Percentiles rank a stretch among this genome's conserved stretches.
Conservation (phyloP, 2,888 invertebrate genomes). For the Morinoia aosen region DNA sequence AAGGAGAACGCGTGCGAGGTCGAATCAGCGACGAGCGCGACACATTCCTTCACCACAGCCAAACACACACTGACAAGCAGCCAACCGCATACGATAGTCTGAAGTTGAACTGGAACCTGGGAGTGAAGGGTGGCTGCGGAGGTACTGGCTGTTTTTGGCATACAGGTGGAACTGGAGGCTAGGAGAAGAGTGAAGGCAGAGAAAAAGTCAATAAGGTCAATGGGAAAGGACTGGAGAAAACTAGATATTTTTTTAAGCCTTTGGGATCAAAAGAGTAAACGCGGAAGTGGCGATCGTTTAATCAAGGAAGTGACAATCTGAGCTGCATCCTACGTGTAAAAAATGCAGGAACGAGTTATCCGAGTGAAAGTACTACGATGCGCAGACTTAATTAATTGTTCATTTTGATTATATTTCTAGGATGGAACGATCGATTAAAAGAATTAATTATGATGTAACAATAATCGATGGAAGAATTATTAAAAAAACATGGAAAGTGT, state of each 20-base stretch:
- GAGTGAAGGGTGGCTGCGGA: neutral
- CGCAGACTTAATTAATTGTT: no score
- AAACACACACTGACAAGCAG: neutral
- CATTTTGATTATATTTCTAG: no score
- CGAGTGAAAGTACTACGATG: neutral
- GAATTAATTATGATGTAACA: no score
- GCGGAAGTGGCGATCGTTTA: neutral
- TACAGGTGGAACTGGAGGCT: neutral
- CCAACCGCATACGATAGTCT: neutral
- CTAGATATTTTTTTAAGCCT: neutral
- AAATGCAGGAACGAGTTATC: neutral
- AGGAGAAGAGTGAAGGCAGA: neutral
- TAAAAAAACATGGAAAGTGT: no score
- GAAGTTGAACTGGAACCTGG: conserved; percentile 4
- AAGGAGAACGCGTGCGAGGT: neutral
- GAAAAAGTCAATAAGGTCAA: neutral
- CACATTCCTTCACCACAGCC: neutral
- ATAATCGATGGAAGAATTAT: no score
- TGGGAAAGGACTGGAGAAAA: neutral
- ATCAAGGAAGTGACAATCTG: neutral
- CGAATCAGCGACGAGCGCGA: neutral
- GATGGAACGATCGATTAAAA: no score
- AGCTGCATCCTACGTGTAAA: neutral
- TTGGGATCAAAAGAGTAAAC: neutral
- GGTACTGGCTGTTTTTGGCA: neutral